Conservation (phyloP, 2,797 vertebrate genomes). For the Myotis findleyi region DNA sequence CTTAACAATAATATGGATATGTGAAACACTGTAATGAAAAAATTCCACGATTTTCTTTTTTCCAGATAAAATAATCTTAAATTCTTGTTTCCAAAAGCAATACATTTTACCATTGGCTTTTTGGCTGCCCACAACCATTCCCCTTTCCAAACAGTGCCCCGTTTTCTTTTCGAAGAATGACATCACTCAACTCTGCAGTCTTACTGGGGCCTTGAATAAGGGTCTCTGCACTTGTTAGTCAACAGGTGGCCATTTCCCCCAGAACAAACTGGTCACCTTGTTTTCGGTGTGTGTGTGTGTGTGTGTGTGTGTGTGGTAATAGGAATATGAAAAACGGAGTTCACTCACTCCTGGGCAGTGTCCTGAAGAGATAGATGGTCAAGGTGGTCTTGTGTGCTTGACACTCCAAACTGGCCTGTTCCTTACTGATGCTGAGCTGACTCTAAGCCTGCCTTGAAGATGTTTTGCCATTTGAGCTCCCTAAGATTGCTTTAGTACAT, state of each 20-base stretch:
- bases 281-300: no score
- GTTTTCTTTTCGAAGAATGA: conserved; percentile 33
- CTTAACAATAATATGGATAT: neutral
- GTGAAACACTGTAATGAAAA: neutral
- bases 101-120: neutral
- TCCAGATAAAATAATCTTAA: conserved; percentile 39
- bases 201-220: neutral
- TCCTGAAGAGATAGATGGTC: neutral
- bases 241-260: neutral
- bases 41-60: conserved; percentile 26
- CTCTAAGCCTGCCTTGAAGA: neutral
- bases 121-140: neutral
- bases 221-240: neutral
- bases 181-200: neutral
- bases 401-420: no score
- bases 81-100: conserved; percentile 45
- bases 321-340: neutral
- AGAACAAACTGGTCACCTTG: neutral
- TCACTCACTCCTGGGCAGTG: neutral
- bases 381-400: neutral
- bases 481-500: neutral
- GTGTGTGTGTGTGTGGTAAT: neutral
- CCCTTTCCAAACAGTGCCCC: neutral
- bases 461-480: neutral
- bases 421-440: neutral